Base-by-base conservation (phyloP, 53 echinoderm and acorn worm species). In the Luidia sarsii region DNA sequence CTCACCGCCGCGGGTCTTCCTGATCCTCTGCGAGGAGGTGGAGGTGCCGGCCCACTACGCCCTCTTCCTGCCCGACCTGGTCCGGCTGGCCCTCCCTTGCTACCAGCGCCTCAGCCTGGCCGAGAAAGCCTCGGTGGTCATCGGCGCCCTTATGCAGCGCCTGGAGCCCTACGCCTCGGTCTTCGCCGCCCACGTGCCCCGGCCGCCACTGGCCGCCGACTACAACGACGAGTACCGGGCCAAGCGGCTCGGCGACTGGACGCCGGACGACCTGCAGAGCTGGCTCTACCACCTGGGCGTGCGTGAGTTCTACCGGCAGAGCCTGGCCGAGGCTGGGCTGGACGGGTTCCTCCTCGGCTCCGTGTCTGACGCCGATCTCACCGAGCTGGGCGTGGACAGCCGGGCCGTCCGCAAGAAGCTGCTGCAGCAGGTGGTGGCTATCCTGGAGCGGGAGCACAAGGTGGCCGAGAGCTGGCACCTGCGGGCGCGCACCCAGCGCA, bases 321-420 rank as follows among this genome's bases (percentile, higher is more conserved):
- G 89, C 39, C 94, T 97, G 52, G 87, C 87, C 0, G 93, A 94
- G 67, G 67, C 79, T 64, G 82, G 70, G 51, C 88, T 97, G 31
- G 97, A 97, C 70, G 97, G 97, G 0, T 93, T 97, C 51, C 82
- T 97, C 19, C 70, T 97, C 27, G 94, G 93, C 93, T 91, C 97
- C 1, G 54, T 94, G 22, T 89, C 93, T 88, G 97, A 94, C 34
- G 80, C 80, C 33, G 97, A 97, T 67, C 83, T 97, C 80, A 57
- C 79, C 33, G 91, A 91, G 0, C 83, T 97, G 13, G 91, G 91
- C 39, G 65, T 97, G 0, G 97, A 97, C 77, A 93, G 93, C 72
- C 64, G 93, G 38, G 97, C 89, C 0, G 97, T 94, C 22, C 50
- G 97, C 21, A 97, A 88, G 93, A 97, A 94, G 61, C 85, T 95